Conservation (phyloP, 2,797 vertebrate genomes). For the Peromyscus eremicus region DNA sequence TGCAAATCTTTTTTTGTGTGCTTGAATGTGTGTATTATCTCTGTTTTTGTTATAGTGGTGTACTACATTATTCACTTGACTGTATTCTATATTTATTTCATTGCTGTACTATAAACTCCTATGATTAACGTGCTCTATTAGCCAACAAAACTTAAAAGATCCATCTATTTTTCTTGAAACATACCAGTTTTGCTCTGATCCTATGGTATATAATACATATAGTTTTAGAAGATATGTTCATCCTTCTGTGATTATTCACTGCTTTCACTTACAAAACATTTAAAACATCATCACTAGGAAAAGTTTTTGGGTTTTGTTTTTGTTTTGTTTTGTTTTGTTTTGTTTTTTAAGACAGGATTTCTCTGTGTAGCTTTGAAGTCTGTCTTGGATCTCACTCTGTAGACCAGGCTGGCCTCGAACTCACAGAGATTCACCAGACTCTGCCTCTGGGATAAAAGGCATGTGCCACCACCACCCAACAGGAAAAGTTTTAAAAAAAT, state of each 20-base stretch:
- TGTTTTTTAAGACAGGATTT: too few relatives aligned
- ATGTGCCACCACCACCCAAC: fast-evolving
- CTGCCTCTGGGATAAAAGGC: too few relatives aligned
- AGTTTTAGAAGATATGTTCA: background rate
- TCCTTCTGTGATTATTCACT: background rate
- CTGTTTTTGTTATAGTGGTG: background rate
- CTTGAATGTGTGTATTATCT: too few relatives aligned
- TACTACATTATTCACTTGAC: background rate
- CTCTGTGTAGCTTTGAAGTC: too few relatives aligned
- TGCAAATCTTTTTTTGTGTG: background rate
- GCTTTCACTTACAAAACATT: background rate
- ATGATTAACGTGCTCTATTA: background rate
- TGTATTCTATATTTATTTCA: background rate
- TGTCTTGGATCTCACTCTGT: too few relatives aligned
- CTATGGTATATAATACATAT: background rate
- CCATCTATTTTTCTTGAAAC: background rate
- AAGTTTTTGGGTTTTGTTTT: too few relatives aligned
- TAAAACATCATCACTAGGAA: background rate
- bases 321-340: too few relatives aligned
- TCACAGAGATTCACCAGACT: too few relatives aligned
- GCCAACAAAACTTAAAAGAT: background rate
- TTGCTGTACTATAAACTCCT: too few relatives aligned
- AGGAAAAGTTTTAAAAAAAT: background rate
- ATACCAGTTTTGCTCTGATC: background rate
- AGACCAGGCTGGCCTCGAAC: too few relatives aligned